Percentiles rank a stretch among this genome's conserved stretches.
phyloP scores from a whole-genome alignment of 2,113 vertebrate genomes.

The Psophia crepitans region DNA sequence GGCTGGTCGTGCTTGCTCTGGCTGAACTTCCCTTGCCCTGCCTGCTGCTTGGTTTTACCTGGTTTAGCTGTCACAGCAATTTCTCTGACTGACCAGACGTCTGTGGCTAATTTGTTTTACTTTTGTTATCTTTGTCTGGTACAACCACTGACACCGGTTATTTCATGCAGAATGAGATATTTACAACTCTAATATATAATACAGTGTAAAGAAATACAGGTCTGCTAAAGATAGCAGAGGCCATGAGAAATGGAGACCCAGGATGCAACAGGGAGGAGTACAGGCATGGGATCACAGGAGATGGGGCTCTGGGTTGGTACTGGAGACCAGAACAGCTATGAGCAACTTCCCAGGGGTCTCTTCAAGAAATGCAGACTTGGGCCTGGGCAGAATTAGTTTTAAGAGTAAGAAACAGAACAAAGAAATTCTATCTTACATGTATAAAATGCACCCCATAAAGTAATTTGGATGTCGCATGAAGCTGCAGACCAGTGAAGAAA shows the following conservation, averaged over 20 bases:
- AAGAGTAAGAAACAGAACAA: not conserved
- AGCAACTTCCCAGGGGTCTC: not conserved
- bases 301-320: not conserved
- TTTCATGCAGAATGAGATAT: not conserved
- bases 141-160: not conserved
- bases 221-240: not conserved
- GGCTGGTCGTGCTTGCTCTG: not conserved
- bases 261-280: fast-evolving
- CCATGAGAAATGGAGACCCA: not conserved
- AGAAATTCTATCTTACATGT: not conserved
- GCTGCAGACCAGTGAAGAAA: not conserved
- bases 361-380: not conserved
- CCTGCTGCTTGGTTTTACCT: not conserved
- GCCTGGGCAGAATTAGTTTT: not conserved
- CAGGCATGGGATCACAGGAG: not conserved
- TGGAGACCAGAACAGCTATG: not conserved
- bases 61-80: not conserved
- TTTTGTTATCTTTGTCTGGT: not conserved
- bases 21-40: not conserved
- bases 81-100: not conserved
- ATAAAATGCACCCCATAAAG: not conserved
- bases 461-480: not conserved
- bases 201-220: not conserved
- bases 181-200: not conserved
- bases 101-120: not conserved